Base-by-base conservation (phyloP, 2,113 vertebrate genomes). In the Phodopus roborovskii region DNA sequence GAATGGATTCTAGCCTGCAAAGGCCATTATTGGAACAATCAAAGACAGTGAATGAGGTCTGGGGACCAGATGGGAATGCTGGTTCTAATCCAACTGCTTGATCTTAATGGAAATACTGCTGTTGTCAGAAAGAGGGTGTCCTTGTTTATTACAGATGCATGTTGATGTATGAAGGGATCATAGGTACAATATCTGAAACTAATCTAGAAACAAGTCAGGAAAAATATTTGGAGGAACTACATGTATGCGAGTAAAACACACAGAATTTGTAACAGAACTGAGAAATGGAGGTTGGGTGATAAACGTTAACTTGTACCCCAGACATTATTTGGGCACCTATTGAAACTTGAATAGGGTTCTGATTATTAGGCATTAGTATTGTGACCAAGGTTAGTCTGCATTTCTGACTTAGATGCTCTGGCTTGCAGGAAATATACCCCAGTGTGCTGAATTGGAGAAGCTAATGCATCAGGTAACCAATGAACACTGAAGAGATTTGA, bases 1-100 rank as follows among this genome's bases (percentile, higher is more conserved):
- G 75, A 77, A 48, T 77, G 90, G 36, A 86, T 94, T 24, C 85
- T 91, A 95, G 91, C 13, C 70, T 66, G 73, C 48, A 89, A 89
- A 53, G 16, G 48, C 16, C 66, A 73, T 96, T 42, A 77, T 0
- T 48, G 70, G 70, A 64, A 56, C n/a, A 75, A 82, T n/a, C 30
- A 36, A 30, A 53, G 58, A 92, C 90, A 90, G 68, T 50, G 45
- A 77, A 48, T 77, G 26, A 77, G 42, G 75, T 77, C 75, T 77
- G 45, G 7, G 75, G 15, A 17, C 45, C 75, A 77, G 45, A 77
- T 77, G 75, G 28, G 45, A 77, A 77, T 77, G 5, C 7, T 58
- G 71, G 73, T 6, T 79, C 78, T n/a, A 28, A 71, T 50, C 66
- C 64, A 74, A 75, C 94, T 86, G 39, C 24, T 39, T 39, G 10